These are phyloP conservation scores for Melanotaenia trifasciata DNA, from an alignment of 2,797 vertebrate species.

Conservation along the genomic window DNA sequence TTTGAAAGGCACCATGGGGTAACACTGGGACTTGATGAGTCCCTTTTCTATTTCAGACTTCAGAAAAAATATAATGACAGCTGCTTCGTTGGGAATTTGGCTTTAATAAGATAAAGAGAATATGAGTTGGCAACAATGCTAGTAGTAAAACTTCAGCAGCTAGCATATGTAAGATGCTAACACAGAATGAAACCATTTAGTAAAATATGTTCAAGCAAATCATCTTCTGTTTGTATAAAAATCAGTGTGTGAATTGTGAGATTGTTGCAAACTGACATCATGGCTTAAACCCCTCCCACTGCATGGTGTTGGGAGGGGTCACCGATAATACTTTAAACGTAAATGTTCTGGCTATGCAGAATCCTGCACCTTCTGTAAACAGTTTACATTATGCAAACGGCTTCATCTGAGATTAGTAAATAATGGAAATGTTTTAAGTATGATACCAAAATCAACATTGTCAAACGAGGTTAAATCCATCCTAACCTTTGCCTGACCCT, in stretches of 20 bases:
- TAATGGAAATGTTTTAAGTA: slow-evolving; percentile 7
- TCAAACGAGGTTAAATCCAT: slow-evolving; percentile 43
- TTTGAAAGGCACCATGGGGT: not conserved
- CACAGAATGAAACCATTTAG: not conserved
- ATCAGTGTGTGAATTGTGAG: no score
- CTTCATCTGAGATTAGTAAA: slow-evolving; percentile 23
- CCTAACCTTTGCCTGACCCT: slow-evolving; percentile 29
- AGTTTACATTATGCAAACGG: slow-evolving; percentile 1
- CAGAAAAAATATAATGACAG: no score
- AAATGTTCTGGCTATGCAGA: not conserved
- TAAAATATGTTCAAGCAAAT: not conserved
- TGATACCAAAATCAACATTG: slow-evolving; percentile 34
- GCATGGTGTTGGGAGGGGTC: no score
- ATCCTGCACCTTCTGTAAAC: slow-evolving; percentile 2
- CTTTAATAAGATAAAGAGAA: no score
- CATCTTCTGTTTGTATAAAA: not conserved
- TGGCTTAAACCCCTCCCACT: no score
- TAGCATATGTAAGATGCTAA: no score
- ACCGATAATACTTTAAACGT: not conserved
- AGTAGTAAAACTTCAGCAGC: no score
- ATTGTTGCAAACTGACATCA: not conserved
- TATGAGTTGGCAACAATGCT: no score
- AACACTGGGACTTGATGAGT: not conserved
- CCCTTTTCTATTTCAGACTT: no score
- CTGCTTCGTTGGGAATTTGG: no score